Evolutionary conservation across 2,113 vertebrate species (phyloP).

Genomic region (Fulmarus glacialis): DNA sequence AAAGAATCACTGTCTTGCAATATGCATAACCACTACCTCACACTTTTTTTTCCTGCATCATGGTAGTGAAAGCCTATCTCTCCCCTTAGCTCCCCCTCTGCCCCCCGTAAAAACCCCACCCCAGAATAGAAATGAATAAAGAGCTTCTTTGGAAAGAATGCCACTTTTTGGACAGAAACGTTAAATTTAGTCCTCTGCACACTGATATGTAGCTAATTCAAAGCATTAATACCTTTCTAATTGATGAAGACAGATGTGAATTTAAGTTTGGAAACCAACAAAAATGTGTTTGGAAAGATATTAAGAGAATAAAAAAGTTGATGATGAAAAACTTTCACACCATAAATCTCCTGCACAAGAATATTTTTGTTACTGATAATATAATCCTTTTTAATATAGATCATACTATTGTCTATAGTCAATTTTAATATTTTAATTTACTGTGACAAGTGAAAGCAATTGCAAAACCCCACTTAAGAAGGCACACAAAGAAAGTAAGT

Average conservation of each 20-base stretch:
- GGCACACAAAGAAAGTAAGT: background rate
- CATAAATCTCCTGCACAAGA: background rate
- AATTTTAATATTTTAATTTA: background rate
- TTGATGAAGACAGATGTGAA: slow-evolving; percentile 36
- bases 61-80: slow-evolving; percentile 72
- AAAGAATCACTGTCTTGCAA: slow-evolving; percentile 85
- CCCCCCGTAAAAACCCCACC: slow-evolving; percentile 70
- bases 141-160: slow-evolving; percentile 71
- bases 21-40: slow-evolving; percentile 79
- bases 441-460: background rate
- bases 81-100: background rate
- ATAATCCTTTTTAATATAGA: background rate
- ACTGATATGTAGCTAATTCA: background rate
- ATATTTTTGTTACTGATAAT: background rate
- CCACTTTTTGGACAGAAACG: slow-evolving; percentile 32
- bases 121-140: slow-evolving; percentile 77
- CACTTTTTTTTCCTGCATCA: slow-evolving; percentile 69
- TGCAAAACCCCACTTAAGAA: background rate
- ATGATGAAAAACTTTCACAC: background rate
- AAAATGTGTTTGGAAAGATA: background rate
- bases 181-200: slow-evolving; percentile 44
- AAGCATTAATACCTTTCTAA: slow-evolving; percentile 60
- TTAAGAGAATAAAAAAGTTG: background rate
- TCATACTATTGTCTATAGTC: fast-evolving
- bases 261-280: background rate